Conservation (phyloP, 2,797 vertebrate species). For the Helarctos malayanus region DNA sequence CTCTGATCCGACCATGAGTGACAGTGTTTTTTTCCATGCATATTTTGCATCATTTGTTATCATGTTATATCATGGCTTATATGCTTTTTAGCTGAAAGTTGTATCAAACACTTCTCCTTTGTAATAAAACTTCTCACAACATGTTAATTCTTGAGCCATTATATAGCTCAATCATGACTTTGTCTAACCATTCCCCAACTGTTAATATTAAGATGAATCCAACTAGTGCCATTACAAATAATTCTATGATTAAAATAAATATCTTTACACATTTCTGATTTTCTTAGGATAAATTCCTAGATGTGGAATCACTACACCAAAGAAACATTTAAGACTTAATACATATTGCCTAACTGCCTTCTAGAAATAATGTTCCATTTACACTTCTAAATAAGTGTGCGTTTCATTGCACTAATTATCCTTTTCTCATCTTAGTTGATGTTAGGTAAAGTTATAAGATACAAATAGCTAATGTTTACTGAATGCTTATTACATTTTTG, state of each 20-base stretch:
- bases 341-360: not conserved
- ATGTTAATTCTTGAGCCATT: not conserved
- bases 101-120: not conserved
- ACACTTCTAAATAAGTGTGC: not conserved
- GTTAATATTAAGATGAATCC: not conserved
- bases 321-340: not conserved
- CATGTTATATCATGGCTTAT: not conserved
- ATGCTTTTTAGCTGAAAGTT: not conserved
- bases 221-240: slow-evolving; percentile 16
- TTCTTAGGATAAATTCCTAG: slow-evolving; percentile 23
- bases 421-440: not conserved
- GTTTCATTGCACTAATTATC: not conserved
- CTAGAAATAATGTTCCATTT: not conserved
- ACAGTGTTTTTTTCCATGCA: not conserved
- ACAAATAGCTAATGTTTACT: not conserved
- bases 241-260: not conserved
- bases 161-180: not conserved
- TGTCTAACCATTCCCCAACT: not conserved
- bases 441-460: slow-evolving; percentile 19
- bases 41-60: slow-evolving; percentile 12
- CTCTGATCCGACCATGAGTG: not conserved
- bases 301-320: not conserved
- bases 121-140: slow-evolving; percentile 27
- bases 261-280: slow-evolving; percentile 3
- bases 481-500: not conserved